Conservation (phyloP, 2,113 vertebrate species). For the Hydropotes inermis region DNA sequence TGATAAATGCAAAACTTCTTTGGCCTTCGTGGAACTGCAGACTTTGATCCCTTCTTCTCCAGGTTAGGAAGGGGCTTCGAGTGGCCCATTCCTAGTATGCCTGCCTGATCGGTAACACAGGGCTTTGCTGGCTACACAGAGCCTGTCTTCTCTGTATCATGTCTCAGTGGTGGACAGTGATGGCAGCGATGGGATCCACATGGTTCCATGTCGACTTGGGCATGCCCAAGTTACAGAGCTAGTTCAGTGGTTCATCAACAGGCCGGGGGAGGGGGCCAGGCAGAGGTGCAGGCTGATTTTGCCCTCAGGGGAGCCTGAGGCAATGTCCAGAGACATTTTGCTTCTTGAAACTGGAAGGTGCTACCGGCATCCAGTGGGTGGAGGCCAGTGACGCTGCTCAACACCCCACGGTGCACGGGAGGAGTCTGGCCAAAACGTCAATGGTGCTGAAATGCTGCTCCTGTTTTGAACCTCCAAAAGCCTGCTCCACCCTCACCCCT, state of each 20-base stretch:
- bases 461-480: neutral
- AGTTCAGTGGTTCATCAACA: neutral
- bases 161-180: no score
- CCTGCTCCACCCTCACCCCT: neutral
- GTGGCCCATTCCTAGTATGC: neutral
- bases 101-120: neutral
- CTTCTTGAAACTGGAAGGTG: accelerated
- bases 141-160: neutral
- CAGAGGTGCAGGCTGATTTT: neutral
- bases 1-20: neutral
- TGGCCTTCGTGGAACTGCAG: neutral
- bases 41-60: slow-evolving; percentile 13
- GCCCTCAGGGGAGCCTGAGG: neutral
- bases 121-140: neutral
- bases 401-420: neutral
- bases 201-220: neutral
- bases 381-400: neutral
- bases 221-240: neutral
- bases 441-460: accelerated
- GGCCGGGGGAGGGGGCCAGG: neutral
- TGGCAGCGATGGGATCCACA: neutral
- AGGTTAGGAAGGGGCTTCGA: neutral
- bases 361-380: no score
- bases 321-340: neutral
- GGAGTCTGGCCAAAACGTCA: neutral